Evolutionary conservation across 2,113 vertebrate genomes (phyloP), one percentile per base, ranked within the genome.

Genomic region (Hippopotamus amphibius): DNA sequence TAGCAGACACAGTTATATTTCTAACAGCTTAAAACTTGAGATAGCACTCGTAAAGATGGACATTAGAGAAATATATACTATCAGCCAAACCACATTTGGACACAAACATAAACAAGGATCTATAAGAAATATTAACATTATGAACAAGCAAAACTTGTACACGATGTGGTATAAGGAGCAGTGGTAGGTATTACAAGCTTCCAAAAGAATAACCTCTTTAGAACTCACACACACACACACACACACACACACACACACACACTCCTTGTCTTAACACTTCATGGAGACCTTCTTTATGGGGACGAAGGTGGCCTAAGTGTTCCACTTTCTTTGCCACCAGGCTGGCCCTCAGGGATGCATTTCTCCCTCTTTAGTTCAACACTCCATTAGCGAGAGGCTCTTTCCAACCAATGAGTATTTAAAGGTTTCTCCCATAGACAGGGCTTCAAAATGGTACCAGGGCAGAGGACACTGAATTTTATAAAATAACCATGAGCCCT

Each of bases 21-120:
- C 48, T 86, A 53, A 93, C 82, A 86, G 33, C 41, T 86, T 46
- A 81, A 91, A 76, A 92, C 22, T 26, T 95, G 26, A 72, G 53
- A 37, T 26, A 81, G 15, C 46, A 76, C 46, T 89, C 19, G 50
- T 4, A 68, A 82, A 2, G 9, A 50, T 71, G 26, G 53, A 21
- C 21, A 81, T 59, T 19, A 86, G 72, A 89, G 87, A 96, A 95
- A 83, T 50, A 90, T 26, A n/a, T 21, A 17, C 28, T 46, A 37
- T 12, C 2, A 30, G 43, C 4, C 4, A 80, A 95, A 50, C 33
- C 24, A 43, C 80, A 22, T 69, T 88, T 90, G 26, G 61, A 82
- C 19, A 76, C 14, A 87, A 61, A 79, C 21, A 66, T 53, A 59
- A 88, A 89, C 7, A 84, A 57, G 48, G 7, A 71, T 72, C 37